These are phyloP conservation scores for crab-eating macaque (Macaca fascicularis) DNA, from an alignment of 2,113 vertebrate species.

Conservation along the genomic window T2T-MFA8v1.1 NC_088384.1:21530501-21531000, in stretches of 20 bases:
- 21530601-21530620: no score
- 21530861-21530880: not conserved
- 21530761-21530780: constrained; percentile 2
- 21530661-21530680: no score
- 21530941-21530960: not conserved
- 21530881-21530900: not conserved
- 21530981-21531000: not conserved
- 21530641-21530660: no score
- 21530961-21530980: not conserved
- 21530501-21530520: not conserved
- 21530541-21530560: not conserved
- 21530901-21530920: not conserved
- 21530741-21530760: not conserved
- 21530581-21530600: no score
- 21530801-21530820: not conserved
- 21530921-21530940: not conserved
- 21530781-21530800: not conserved
- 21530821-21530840: not conserved
- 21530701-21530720: no score
- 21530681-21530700: no score
- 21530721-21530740: no score
- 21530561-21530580: no score
- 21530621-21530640: no score
- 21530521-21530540: not conserved
- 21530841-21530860: not conserved